These are phyloP conservation scores for Amphimedon queenslandica DNA, from an alignment of 37 sponge, comb jelly and placozoan species.

Conservation along the genomic window DNA sequence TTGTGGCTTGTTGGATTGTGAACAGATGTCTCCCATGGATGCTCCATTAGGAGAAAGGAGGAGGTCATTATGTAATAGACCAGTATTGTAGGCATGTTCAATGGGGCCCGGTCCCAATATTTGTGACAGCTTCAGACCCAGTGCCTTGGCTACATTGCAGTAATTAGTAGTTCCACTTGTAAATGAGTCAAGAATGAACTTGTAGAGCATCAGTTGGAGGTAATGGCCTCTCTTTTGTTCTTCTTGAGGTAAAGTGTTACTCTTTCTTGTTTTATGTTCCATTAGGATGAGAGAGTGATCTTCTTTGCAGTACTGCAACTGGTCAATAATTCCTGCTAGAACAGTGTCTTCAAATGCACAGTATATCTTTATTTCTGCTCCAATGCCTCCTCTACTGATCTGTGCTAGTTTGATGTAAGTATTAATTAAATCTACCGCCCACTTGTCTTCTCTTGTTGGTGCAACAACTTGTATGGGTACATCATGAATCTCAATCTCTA, in stretches of 20 bases:
- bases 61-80: no score
- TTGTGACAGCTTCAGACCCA: conserved; percentile 9
- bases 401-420: conserved; percentile 22
- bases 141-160: conserved; percentile 1
- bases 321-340: conserved; percentile 35
- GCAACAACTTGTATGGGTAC: conserved; percentile 11
- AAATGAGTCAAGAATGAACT: conserved; percentile 31
- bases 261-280: conserved; percentile 40
- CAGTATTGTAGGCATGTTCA: no score
- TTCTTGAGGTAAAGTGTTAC: conserved; percentile 7
- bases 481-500: conserved; percentile 40
- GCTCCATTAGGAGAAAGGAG: no score
- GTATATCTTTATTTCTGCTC: conserved; percentile 39
- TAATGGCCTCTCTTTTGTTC: conserved; percentile 19
- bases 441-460: conserved; percentile 39
- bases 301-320: conserved; percentile 27
- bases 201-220: conserved; percentile 52
- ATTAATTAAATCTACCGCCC: conserved; percentile 34
- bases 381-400: conserved; percentile 16
- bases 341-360: conserved; percentile 32
- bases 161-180: conserved; percentile 16
- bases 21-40: no score
- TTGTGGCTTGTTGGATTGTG: no score
- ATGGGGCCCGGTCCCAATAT: no score
- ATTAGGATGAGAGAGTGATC: conserved; percentile 4